Base-by-base conservation (phyloP, 2,888 invertebrate species). In the Monochamus alternatus region DNA sequence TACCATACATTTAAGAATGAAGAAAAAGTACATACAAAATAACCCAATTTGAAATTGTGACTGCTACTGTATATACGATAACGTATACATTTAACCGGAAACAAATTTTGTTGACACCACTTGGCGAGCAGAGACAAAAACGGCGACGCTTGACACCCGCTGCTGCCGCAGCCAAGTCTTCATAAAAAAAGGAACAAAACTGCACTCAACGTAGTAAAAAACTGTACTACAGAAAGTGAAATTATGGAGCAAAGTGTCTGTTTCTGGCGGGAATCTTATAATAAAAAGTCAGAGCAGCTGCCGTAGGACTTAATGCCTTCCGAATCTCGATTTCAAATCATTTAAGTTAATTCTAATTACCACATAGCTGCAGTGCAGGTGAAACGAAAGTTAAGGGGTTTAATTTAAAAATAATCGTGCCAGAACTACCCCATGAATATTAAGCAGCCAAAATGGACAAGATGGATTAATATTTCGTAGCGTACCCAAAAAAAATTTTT, bases 321-420 rank as follows among this genome's bases (percentile, higher is more conserved):
- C 66, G 74, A 69, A 78, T 78, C 80, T 81, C 14, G 77, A 75
- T 77, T 81, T 78, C 69, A 77, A 78, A 77, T 78, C 78, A 78
- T 67, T 74, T 70, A 78, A 64, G 75, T 69, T 77, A 78, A 77
- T 77, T 70, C 79, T 78, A 80, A 79, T 81, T 80, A 75, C 63
- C 69, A 74, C 77, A 79, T 79, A 78, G 77, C 78, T 78, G 75
- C 71, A 38, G 73, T 72, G 80, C 80, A 80, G 80, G 79, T 80
- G 79, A 66, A 74, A 66, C 44, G 55, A 66, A 78, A 64, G 52
- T 75, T 43, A 60, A 38, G 55, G 69, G 60, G 69, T 60, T 68
- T 60, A 69, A 69, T 60, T 69, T 69, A 8, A 38, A 59, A 60
- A 58, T 69, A 69, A 44, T 58, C 51, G 14, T 38, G 55, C 51